phyloP scores from a whole-genome alignment of 2,113 vertebrate species.

The Perca schrenkii region DNA sequence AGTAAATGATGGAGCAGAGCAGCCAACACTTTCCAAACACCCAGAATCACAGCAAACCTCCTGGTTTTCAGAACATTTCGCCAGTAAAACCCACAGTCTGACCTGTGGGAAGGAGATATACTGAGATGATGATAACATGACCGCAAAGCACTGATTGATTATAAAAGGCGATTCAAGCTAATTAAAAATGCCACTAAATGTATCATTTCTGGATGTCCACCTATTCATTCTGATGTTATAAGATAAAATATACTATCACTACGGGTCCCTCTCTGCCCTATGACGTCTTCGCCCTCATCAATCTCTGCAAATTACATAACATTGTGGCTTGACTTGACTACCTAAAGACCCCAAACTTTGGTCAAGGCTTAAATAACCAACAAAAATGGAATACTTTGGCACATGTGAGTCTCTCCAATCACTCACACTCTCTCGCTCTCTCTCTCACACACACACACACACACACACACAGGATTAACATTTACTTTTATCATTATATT shows the following conservation, averaged over 20 bases:
- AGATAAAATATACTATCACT: neutral
- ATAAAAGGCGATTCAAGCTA: conserved; percentile 13
- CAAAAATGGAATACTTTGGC: conserved; percentile 20
- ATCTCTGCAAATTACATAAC: conserved; percentile 14
- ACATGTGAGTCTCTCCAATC: neutral
- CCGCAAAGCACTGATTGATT: neutral
- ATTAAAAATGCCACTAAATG: conserved; percentile 12
- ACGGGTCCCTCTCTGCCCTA: too few relatives aligned
- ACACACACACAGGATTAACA: conserved; percentile 44
- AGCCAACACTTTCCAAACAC: conserved; percentile 75
- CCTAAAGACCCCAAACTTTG: conserved; percentile 12
- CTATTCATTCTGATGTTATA: neutral
- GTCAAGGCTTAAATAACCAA: conserved; percentile 31
- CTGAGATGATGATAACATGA: conserved; percentile 25
- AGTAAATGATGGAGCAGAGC: conserved; percentile 72
- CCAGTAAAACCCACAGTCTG: conserved; percentile 43
- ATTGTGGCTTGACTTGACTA: conserved; percentile 17
- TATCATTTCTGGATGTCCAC: neutral
- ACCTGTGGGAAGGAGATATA: conserved; percentile 33
- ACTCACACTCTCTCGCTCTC: conserved; percentile 18
- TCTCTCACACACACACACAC: conserved; percentile 12
- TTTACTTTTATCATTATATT: conserved; percentile 67
- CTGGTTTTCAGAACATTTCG: conserved; percentile 10
- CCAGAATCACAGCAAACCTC: conserved; percentile 45
- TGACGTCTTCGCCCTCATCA: neutral